phyloP scores from a whole-genome alignment of 2,797 vertebrate species.

The Gobionotothen gibberifrons region DNA sequence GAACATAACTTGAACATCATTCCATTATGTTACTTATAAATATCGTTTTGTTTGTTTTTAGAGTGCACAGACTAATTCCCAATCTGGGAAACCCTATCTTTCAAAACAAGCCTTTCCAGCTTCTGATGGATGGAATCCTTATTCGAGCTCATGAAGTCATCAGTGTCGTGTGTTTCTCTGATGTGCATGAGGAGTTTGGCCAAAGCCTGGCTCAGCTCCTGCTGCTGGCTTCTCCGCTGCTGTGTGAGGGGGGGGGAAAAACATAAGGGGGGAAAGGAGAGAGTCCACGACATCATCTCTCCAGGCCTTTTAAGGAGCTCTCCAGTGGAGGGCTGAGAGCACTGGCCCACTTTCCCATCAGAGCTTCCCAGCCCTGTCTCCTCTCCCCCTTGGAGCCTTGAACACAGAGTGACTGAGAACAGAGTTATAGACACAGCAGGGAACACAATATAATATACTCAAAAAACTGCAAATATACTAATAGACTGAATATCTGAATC shows the following conservation, averaged over 20 bases:
- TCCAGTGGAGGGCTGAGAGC: slow-evolving; percentile 79
- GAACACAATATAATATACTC: slow-evolving; percentile 45
- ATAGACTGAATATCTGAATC: neutral
- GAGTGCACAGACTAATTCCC: slow-evolving; percentile 22
- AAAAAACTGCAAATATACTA: slow-evolving; percentile 11
- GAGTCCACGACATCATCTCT: slow-evolving; percentile 83
- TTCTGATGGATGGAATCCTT: slow-evolving; percentile 65
- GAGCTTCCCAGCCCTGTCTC: slow-evolving; percentile 71
- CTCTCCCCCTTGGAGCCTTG: slow-evolving; percentile 64
- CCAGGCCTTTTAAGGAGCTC: slow-evolving; percentile 88
- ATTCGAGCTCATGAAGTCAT: slow-evolving; percentile 77
- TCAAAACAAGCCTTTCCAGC: slow-evolving; percentile 58
- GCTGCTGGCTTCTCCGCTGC: slow-evolving; percentile 65
- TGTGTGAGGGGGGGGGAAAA: slow-evolving; percentile 56
- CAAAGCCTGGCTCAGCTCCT: slow-evolving; percentile 57
- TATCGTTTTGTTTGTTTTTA: no score
- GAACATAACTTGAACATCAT: no score
- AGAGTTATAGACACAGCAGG: slow-evolving; percentile 34
- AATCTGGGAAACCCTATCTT: slow-evolving; percentile 60
- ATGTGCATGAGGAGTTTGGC: slow-evolving; percentile 76
- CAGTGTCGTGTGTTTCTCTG: slow-evolving; percentile 72
- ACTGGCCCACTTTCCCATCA: slow-evolving; percentile 84
- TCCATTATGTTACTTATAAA: no score
- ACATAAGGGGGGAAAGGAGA: slow-evolving; percentile 46
- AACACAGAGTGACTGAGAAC: slow-evolving; percentile 60